Conservation (phyloP, 2,888 invertebrate species). For the Acanthosepion pharaonis region DNA sequence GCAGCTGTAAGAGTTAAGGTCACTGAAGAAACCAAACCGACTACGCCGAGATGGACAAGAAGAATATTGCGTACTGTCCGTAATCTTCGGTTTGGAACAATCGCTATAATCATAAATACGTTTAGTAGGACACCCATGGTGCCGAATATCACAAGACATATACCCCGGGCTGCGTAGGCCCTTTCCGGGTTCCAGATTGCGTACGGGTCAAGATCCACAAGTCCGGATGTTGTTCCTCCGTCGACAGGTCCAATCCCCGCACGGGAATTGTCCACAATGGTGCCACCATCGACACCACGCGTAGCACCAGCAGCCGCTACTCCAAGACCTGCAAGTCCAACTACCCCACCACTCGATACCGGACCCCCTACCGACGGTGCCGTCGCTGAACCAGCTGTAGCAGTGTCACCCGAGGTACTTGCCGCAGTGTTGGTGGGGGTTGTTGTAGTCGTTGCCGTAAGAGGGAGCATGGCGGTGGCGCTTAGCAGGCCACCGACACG, state of each 20-base stretch:
- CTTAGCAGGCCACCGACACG: background rate
- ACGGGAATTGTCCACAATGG: background rate
- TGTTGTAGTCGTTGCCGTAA: background rate
- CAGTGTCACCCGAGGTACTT: background rate
- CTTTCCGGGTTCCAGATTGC: constrained; percentile 49
- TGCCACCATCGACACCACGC: background rate
- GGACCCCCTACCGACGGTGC: background rate
- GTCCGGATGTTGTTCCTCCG: background rate
- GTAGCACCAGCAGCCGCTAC: background rate
- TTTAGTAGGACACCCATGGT: constrained; percentile 59
- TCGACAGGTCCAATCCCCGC: background rate
- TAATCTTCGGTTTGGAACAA: constrained; percentile 61
- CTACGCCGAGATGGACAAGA: constrained; percentile 61
- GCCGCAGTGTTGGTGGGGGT: background rate
- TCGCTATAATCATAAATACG: constrained; percentile 61
- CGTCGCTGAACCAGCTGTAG: background rate
- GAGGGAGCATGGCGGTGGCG: background rate
- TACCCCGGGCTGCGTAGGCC: constrained; percentile 53
- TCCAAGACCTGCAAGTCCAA: background rate
- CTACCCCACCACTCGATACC: background rate
- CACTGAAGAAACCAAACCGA: constrained; percentile 57
- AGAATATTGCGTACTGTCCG: constrained; percentile 63
- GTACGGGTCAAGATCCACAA: background rate
- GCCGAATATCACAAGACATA: constrained; percentile 58
- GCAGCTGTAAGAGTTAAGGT: constrained; percentile 56